Evolutionary conservation across 2,113 vertebrate species (phyloP), one percentile per base, ranked within the genome.

Genomic region (Morone chrysops): DNA sequence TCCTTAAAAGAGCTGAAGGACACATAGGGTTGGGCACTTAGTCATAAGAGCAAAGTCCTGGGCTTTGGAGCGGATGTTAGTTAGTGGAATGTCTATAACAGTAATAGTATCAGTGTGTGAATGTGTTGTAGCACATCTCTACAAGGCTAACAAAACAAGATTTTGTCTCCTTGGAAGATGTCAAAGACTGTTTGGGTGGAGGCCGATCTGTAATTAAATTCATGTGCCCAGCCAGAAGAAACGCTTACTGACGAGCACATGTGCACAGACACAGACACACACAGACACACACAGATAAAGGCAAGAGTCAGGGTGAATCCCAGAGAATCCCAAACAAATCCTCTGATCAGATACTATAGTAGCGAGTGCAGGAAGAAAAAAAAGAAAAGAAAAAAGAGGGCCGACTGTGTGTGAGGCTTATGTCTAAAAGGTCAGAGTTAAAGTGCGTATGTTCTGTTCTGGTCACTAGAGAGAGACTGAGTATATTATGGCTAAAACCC

Each of bases 251-350:
- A 68, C 14, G 13, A 71, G 71, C 53, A 70, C 53, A 4, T 36
- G 4, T 50, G 8, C 18, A 45, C 22, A n/a, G 69, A 68, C 70
- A 69, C 40, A 67, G 45, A 40, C 62, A 78, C n/a, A 51, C 31
- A 65, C 20, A 40, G 31, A 11, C 67, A 74, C 75, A 36, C 40
- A 63, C 66, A 9, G 78, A 87, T 78, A 87, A 83, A 71, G 62
- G 67, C 61, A 80, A 78, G 76, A 80, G 68, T 86, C 72, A 72
- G 65, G 79, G 75, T 51, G 90, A 90, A 93, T 90, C 92, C 69
- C 0, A 69, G 81, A 80, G 84, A 88, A 92, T 90, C 91, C 84
- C 86, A 85, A 88, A 90, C 90, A 92, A 91, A 93, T 93, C 90
- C 92, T 67, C 1, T 73, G 88, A 90, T 93, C 89, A 92, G 86